phyloP scores from a whole-genome alignment of 64 coral and sea anemone species.

The Porites australiensis region DNA sequence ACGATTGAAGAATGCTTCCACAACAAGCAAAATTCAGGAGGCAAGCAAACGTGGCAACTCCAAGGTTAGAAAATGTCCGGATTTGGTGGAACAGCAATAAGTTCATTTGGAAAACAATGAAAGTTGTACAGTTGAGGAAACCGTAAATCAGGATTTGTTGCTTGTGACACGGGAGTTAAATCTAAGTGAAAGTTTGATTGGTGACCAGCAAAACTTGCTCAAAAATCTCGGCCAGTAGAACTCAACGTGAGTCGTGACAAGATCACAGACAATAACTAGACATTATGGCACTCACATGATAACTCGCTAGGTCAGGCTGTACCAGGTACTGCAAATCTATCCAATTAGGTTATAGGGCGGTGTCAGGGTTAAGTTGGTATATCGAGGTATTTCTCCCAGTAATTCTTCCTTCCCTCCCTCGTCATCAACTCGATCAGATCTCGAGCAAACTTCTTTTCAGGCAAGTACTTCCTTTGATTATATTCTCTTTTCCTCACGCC shows the following conservation, averaged over 20 bases:
- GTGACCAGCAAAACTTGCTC: background rate
- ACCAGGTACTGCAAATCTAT: too few relatives aligned
- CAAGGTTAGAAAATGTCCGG: background rate
- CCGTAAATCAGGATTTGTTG: conserved; percentile 9
- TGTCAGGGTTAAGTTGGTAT: too few relatives aligned
- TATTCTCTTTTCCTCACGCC: too few relatives aligned
- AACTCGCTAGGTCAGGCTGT: too few relatives aligned
- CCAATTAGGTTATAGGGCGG: too few relatives aligned
- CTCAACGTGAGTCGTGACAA: background rate
- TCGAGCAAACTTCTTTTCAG: too few relatives aligned
- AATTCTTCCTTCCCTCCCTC: too few relatives aligned
- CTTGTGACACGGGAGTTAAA: background rate
- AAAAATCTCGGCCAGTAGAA: background rate
- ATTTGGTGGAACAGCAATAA: too few relatives aligned
- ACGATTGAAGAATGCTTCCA: conserved; percentile 39
- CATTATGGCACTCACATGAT: too few relatives aligned
- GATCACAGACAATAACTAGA: background rate
- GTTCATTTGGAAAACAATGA: background rate
- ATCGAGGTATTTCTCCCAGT: too few relatives aligned
- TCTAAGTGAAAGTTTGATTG: background rate
- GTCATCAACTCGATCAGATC: too few relatives aligned
- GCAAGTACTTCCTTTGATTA: too few relatives aligned
- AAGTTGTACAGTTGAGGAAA: background rate
- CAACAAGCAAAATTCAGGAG: conserved; percentile 42
- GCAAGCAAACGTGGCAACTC: conserved; percentile 9